Base-by-base conservation (phyloP, 2,888 invertebrate species). In the Diachrysia chrysitis region DNA sequence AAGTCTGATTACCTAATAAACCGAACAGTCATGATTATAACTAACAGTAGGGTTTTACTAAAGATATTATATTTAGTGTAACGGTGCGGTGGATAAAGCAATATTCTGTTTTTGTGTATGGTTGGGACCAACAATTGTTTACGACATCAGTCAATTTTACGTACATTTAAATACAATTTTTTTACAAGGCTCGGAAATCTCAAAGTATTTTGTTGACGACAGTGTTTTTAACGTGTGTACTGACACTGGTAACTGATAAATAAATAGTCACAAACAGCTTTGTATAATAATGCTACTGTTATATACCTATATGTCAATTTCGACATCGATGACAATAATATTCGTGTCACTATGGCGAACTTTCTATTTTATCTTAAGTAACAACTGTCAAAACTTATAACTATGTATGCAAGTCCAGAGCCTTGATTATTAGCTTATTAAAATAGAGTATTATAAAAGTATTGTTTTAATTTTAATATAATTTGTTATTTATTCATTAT, bases 1-100 rank as follows among this genome's bases (percentile, higher is more conserved):
- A 32, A 32, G 32, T 32, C 32, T 32, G 32, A 21, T 9, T 32
- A 14, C 21, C 21, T 2, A 12, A 46, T 17, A 25, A 42, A 42
- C 4, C 6, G 29, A 21, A 48, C 46, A 21, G 42, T 58, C 42
- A 73, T 37, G 32, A 67, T 59, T 23, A 74, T 46, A 68, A 78
- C 37, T 53, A 68, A 62, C 42, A n/a, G 16, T 16, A 46, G 23
- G 10, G 37, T 73, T 16, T 51, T 48, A 25, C 60, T 37, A 25
- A 12, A 17, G 62, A 77, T 58, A 55, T 70, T 79, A 75, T 16
- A 21, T 16, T 14, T 54, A 54, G 23, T n/a, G 23, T 54, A 6
- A 16, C 14, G 21, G n/a, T 16, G 14, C 16, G 25, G 25, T 25
- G 23, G 1, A 56, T 35, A 14, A 57, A 37, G 37, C 56, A 56